A percentile compares a stretch with the other conserved stretches of the same genome.
Evolutionary conservation across 2,888 invertebrate species (phyloP).

Genomic region (Rhyacophila evoluta): DNA sequence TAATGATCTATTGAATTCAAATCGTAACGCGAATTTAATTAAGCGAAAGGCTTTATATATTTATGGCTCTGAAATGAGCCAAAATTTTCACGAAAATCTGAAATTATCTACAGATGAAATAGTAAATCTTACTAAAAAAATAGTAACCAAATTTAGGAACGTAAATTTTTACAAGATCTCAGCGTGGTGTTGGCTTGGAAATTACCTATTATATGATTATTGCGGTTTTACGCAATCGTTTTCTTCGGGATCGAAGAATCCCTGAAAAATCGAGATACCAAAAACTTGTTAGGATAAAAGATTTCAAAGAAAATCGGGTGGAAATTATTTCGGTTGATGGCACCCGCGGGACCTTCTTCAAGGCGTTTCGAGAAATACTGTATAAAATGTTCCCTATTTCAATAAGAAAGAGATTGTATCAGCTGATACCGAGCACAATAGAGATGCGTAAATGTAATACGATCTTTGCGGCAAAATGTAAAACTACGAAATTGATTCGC

Average conservation of each 20-base stretch:
- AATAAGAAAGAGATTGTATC: conserved; percentile 22
- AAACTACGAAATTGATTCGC: conserved; percentile 6
- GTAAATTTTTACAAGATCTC: too few relatives aligned
- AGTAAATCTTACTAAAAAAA: too few relatives aligned
- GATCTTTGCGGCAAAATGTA: not conserved
- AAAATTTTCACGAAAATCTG: too few relatives aligned
- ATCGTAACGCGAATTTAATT: too few relatives aligned
- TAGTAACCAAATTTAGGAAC: too few relatives aligned
- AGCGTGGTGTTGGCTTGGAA: not conserved
- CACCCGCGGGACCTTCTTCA: not conserved
- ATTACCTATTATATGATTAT: not conserved
- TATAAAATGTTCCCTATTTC: not conserved
- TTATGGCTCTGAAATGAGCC: too few relatives aligned
- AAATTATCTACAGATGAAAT: too few relatives aligned
- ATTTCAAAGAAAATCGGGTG: not conserved
- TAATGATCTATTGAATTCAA: too few relatives aligned
- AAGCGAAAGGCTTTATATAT: too few relatives aligned
- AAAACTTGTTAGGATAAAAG: not conserved
- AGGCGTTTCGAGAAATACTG: not conserved
- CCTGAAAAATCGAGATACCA: not conserved
- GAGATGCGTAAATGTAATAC: conserved; percentile 24
- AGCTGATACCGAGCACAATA: not conserved
- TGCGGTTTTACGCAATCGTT: not conserved
- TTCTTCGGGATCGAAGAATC: not conserved
- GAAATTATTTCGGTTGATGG: conserved; percentile 12